These are phyloP conservation scores for Dreissena rostriformis DNA, from an alignment of 1,140 invertebrate genomes.

Conservation along the genomic window DNA sequence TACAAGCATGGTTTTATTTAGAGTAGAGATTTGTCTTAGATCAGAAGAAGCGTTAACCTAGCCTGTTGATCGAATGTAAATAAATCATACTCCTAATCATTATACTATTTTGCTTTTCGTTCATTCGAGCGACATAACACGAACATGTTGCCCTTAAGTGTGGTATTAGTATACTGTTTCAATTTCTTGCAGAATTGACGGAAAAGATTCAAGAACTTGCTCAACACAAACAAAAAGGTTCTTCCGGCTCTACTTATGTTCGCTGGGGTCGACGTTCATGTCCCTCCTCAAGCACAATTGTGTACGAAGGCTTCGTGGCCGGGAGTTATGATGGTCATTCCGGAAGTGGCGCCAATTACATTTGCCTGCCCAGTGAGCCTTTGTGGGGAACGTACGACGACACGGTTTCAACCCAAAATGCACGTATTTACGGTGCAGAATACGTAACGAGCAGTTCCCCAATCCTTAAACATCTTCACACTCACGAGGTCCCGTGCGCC, in stretches of 20 bases:
- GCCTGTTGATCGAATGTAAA: no score
- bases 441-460: not conserved
- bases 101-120: no score
- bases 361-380: not conserved
- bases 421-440: slow-evolving; percentile 21
- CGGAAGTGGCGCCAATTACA: not conserved
- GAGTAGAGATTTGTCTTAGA: no score
- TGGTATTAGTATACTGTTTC: no score
- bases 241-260: slow-evolving; percentile 10
- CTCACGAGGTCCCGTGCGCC: slow-evolving; percentile 33
- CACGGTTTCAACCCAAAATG: not conserved
- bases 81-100: no score
- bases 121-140: no score
- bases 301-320: slow-evolving; percentile 22
- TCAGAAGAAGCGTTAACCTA: no score
- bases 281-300: not conserved
- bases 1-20: no score
- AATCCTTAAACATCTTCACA: not conserved
- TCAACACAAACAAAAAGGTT: no score
- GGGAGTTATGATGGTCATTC: not conserved
- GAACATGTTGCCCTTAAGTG: no score
- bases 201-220: no score
- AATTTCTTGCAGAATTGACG: no score
- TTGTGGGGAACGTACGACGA: not conserved
- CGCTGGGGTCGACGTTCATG: slow-evolving; percentile 29